A percentile compares a stretch with the other conserved stretches of the same genome.
phyloP scores from a whole-genome alignment of 2,888 invertebrate genomes.

The Gasteruption jaculator region DNA sequence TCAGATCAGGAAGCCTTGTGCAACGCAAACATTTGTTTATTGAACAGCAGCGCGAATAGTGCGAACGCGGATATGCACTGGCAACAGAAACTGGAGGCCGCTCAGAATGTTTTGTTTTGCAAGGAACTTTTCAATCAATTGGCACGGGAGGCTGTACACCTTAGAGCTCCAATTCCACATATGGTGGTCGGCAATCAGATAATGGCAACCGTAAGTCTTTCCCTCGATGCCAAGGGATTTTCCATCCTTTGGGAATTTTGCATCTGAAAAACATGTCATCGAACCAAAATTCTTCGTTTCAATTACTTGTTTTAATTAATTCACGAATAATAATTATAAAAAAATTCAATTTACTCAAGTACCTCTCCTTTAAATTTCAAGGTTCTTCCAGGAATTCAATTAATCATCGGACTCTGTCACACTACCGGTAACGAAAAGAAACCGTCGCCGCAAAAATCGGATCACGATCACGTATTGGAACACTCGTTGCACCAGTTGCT shows the following conservation, averaged over 20 bases:
- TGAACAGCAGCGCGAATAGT: slow-evolving; percentile 70
- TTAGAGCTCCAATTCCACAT: slow-evolving; percentile 90
- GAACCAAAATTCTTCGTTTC: background rate
- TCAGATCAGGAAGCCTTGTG: slow-evolving; percentile 86
- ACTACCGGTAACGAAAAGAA: slow-evolving; percentile 65
- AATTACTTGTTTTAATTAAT: too few species aligned
- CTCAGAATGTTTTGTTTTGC: slow-evolving; percentile 95
- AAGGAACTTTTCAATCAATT: slow-evolving; percentile 93
- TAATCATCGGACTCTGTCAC: slow-evolving; percentile 88
- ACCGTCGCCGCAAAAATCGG: slow-evolving; percentile 58
- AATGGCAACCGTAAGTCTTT: slow-evolving; percentile 87
- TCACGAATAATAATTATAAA: too few species aligned
- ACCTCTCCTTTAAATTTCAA: slow-evolving; percentile 39
- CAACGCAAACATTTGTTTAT: slow-evolving; percentile 74
- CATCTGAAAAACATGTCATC: too few species aligned
- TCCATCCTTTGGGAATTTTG: too few species aligned
- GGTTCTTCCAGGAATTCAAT: slow-evolving; percentile 88
- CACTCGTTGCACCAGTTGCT: slow-evolving; percentile 92
- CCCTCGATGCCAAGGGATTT: too few species aligned
- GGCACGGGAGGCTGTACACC: slow-evolving; percentile 90
- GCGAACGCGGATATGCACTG: slow-evolving; percentile 79
- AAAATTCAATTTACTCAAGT: slow-evolving; percentile 10
- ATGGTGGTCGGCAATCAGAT: slow-evolving; percentile 97
- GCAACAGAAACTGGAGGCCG: slow-evolving; percentile 95
- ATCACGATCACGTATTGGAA: slow-evolving; percentile 95